A percentile compares a stretch with the other conserved stretches of the same genome.
These are phyloP conservation scores for Pipistrellus pipistrellus DNA, from an alignment of 2,797 vertebrate species.

Conservation along the genomic window DNA sequence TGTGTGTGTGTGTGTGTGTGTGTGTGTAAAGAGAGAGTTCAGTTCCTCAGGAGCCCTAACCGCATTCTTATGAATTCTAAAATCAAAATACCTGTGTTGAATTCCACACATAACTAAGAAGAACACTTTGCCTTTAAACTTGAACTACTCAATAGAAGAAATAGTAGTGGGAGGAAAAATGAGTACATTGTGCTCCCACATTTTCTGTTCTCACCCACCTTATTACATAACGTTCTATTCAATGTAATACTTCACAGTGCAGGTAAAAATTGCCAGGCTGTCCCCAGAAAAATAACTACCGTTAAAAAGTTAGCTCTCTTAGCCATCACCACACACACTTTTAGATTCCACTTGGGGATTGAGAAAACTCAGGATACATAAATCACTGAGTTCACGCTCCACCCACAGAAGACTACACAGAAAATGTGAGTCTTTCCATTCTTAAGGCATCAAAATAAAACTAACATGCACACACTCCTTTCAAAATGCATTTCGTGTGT, in stretches of 20 bases:
- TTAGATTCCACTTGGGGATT: constrained; percentile 30
- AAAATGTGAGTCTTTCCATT: constrained; percentile 29
- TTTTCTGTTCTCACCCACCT: constrained; percentile 8
- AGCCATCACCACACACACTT: neutral
- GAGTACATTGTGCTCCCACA: neutral
- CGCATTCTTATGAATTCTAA: constrained; percentile 54
- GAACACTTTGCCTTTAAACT: constrained; percentile 55
- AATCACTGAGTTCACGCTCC: neutral
- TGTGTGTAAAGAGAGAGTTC: neutral
- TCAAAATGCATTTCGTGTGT: constrained; percentile 54
- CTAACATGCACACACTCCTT: constrained; percentile 21
- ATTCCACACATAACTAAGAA: constrained; percentile 15
- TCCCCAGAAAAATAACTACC: neutral
- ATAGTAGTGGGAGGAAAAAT: neutral
- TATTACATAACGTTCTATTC: neutral
- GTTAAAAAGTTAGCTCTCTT: neutral
- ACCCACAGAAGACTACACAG: neutral
- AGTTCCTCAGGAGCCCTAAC: neutral
- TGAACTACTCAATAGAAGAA: constrained; percentile 35
- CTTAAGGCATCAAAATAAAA: constrained; percentile 54
- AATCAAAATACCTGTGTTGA: neutral
- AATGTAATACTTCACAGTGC: constrained; percentile 27
- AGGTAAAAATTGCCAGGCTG: constrained; percentile 40
- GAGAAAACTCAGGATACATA: neutral
- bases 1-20: neutral